Evolutionary conservation across 2,888 invertebrate genomes (phyloP).

Genomic region (Tuta absoluta): DNA sequence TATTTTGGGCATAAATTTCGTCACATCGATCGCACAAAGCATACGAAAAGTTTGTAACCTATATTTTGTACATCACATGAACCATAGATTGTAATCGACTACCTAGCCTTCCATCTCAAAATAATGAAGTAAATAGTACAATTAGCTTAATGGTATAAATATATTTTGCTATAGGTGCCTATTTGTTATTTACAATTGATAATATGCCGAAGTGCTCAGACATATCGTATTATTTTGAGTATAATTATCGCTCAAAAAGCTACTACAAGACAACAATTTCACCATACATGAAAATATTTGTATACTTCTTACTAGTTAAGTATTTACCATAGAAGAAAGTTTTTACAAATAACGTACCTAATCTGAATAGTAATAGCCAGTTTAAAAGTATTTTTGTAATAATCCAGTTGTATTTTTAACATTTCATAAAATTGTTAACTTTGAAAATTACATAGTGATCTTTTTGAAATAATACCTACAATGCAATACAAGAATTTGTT

Average conservation of each 20-base stretch:
- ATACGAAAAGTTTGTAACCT: neutral
- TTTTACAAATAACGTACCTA: too few relatives aligned
- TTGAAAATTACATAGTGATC: too few relatives aligned
- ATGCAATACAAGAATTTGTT: too few relatives aligned
- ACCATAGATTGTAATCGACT: slow-evolving; percentile 6
- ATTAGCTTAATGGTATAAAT: slow-evolving; percentile 32
- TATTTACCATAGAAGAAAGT: too few relatives aligned
- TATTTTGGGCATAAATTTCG: too few relatives aligned
- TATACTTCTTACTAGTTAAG: neutral
- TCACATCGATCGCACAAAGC: neutral
- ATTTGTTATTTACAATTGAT: slow-evolving; percentile 10
- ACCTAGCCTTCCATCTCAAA: neutral
- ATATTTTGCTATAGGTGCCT: slow-evolving; percentile 4
- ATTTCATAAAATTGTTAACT: too few relatives aligned
- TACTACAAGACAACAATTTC: neutral
- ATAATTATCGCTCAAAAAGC: neutral
- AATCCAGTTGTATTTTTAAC: too few relatives aligned
- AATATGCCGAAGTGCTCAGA: slow-evolving; percentile 3
- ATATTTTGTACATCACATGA: neutral
- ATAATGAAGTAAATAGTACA: slow-evolving; percentile 15
- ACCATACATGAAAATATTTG: neutral
- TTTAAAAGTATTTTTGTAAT: too few relatives aligned
- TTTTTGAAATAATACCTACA: too few relatives aligned
- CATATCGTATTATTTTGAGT: neutral
- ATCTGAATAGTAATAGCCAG: neutral